Conservation (phyloP, 2,113 vertebrate species). For the Indri indri region DNA sequence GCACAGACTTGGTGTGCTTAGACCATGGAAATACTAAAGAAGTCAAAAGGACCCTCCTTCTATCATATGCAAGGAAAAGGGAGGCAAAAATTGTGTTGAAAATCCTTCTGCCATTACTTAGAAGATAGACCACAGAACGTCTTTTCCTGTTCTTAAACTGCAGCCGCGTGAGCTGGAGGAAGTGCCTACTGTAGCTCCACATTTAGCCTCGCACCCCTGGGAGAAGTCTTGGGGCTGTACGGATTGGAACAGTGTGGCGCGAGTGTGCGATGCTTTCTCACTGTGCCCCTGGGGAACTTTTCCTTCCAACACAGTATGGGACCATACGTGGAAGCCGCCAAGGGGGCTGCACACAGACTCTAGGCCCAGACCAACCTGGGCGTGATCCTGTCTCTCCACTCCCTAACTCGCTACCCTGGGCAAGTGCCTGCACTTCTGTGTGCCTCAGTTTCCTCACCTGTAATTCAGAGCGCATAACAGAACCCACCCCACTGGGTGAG, state of each 20-base stretch:
- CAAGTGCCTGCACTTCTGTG: no score
- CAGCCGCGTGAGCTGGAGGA: fast-evolving
- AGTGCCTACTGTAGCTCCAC: fast-evolving
- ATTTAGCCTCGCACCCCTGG: fast-evolving
- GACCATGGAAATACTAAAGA: not conserved
- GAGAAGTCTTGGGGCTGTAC: not conserved
- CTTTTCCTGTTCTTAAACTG: not conserved
- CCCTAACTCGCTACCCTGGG: not conserved
- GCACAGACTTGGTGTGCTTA: not conserved
- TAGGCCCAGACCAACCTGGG: not conserved
- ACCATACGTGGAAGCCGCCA: fast-evolving
- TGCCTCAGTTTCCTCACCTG: not conserved
- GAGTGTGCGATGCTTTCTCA: fast-evolving
- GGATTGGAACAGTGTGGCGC: fast-evolving
- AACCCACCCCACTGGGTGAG: not conserved
- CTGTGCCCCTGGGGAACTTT: not conserved
- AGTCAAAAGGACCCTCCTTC: not conserved
- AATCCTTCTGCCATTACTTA: not conserved
- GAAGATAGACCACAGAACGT: not conserved
- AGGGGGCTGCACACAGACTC: not conserved
- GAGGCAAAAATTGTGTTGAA: not conserved
- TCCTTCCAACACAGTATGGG: not conserved
- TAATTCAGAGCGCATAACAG: not conserved
- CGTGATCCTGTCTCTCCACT: not conserved
- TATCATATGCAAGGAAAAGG: not conserved